Base-by-base conservation (phyloP, 2,888 invertebrate genomes). In the Leistus spinibarbis region DNA sequence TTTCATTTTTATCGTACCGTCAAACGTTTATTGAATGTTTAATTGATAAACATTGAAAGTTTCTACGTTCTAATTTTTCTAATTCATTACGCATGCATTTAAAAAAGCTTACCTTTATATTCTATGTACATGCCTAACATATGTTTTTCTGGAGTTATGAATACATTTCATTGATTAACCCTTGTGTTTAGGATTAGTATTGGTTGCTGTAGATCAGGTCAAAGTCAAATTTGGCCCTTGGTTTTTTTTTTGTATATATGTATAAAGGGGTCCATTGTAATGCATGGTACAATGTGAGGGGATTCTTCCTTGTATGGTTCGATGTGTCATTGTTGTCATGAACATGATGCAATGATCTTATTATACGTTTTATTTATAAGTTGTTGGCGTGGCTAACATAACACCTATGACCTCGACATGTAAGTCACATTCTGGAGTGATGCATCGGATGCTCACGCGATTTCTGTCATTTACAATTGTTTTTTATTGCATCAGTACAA, bases 381-480 rank as follows among this genome's bases (percentile, higher is more conserved):
- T 71, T 16, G 54, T 54, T 71, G 64, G 64, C 17, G 54, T 53
- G 70, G 53, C 65, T 10, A 23, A 64, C 20, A n/a, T 10, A 23
- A 64, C 20, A n/a, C 60, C 10, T 24, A 71, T 65, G 71, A 71
- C 71, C 71, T 71, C 71, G 71, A 71, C 54, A 71, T 71, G 53
- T 60, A 22, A 56, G 64, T 71, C 71, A 71, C 71, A 71, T 71
- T 71, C 65, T 71, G 19, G 64, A 64, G 71, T 71, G 71, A 71
- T 71, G 64, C 54, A 54, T n/a, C 64, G 68, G 13, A 22, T 68
- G 54, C 22, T 54, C 4, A 16, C 64, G 56, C 22, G 71, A 71
- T 71, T 71, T 22, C 16, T 54, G 40, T 62, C 53, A 19, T 60
- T 19, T 54, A 24, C 69, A 23, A 69, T 70, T 70, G 64, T 71